Base-by-base conservation (phyloP, 2,113 vertebrate genomes). In the Pelvicachromis taeniatus region DNA sequence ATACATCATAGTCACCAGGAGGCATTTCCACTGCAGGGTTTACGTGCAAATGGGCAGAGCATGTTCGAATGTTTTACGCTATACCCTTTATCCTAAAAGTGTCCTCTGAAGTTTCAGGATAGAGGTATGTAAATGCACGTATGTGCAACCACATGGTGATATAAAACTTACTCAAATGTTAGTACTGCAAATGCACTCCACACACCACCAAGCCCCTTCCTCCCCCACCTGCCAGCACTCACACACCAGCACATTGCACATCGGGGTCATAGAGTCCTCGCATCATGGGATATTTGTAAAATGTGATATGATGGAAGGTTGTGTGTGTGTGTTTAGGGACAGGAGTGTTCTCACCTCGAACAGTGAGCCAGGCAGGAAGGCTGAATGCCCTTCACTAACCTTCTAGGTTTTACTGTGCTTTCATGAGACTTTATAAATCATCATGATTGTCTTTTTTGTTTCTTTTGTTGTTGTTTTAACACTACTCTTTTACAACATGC, bases 1-100 rank as follows among this genome's bases (percentile, higher is more conserved):
- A 96, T 95, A 95, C 93, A 96, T 96, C 95, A 95, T 90, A 94
- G 91, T 95, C 95, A 94, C 92, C 90, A 93, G 90, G 93, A 95
- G 90, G 92, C 91, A 91, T 89, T 91, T 94, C 89, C 80, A 86
- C 85, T 85, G 84, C 91, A 90, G 89, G 86, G 86, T 87, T 93
- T 90, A 93, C 82, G 87, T 90, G 85, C 88, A 93, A 95, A 94
- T 92, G 84, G 77, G 81, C 55, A 90, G 88, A 83, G 59, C 89
- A 91, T 91, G 92, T 92, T 95, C 90, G 88, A 81, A 35, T 91
- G 92, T 90, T 91, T 93, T 84, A 81, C 58, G 53, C 59, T 52
- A 53, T 40, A 75, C 82, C 87, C 88, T 91, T 90, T 84, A 91
- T 94, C 88, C 91, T 84, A 87, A 91, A 89, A 93, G 91, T 87